Percentiles rank a stretch among this genome's conserved stretches.
phyloP scores from a whole-genome alignment of 2,797 vertebrate genomes.

The Tiaroga cobitis region DNA sequence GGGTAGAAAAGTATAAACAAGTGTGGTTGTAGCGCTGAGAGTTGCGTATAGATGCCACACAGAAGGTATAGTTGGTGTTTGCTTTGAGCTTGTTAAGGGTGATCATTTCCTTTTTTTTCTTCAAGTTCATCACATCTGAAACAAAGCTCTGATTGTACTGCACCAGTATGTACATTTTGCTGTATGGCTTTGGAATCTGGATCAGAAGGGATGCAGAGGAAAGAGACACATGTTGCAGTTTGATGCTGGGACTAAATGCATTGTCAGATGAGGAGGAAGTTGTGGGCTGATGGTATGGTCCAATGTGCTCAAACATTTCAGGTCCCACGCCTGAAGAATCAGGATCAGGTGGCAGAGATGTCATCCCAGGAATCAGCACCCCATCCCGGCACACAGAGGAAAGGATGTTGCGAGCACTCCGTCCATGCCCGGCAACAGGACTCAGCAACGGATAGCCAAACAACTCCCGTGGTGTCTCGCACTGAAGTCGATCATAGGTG shows the following conservation, averaged over 20 bases:
- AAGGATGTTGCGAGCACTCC: slow-evolving; percentile 92
- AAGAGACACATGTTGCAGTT: slow-evolving; percentile 89
- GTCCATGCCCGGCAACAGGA: slow-evolving; percentile 82
- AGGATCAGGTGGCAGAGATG: slow-evolving; percentile 85
- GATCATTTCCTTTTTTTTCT: slow-evolving; percentile 93
- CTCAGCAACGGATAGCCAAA: slow-evolving; percentile 91
- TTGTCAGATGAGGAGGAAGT: slow-evolving; percentile 85
- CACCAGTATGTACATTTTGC: slow-evolving; percentile 98
- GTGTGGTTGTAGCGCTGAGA: slow-evolving; percentile 96
- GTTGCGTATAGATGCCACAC: slow-evolving; percentile 94
- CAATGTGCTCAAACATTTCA: slow-evolving; percentile 74
- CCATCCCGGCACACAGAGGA: slow-evolving; percentile 92
- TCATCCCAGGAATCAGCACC: slow-evolving; percentile 88
- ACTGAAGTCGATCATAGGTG: slow-evolving; percentile 97
- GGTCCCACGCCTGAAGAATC: slow-evolving; percentile 91
- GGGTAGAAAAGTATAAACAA: slow-evolving; percentile 91
- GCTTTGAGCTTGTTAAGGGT: slow-evolving; percentile 92
- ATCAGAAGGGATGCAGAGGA: slow-evolving; percentile 91
- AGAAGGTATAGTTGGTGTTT: slow-evolving; percentile 96
- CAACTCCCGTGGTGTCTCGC: slow-evolving; percentile 93
- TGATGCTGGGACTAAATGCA: slow-evolving; percentile 88
- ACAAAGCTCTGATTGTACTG: slow-evolving; percentile 95
- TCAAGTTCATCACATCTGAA: slow-evolving; percentile 93
- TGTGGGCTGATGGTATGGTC: slow-evolving; percentile 85
- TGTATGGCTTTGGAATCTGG: slow-evolving; percentile 93